phyloP scores from a whole-genome alignment of 2,797 vertebrate species.

The Cirrhinus molitorella region DNA sequence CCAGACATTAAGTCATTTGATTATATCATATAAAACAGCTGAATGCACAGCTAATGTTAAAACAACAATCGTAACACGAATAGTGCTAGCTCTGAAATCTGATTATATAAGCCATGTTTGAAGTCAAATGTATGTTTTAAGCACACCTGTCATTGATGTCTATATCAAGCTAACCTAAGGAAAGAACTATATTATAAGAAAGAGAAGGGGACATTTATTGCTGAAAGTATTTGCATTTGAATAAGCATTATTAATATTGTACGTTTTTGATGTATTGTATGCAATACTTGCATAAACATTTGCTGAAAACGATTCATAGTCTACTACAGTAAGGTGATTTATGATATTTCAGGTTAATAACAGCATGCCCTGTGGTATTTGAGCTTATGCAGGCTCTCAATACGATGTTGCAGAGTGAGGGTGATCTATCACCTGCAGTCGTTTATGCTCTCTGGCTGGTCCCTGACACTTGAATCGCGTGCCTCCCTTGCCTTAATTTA shows the following conservation, averaged over 20 bases:
- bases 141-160: neutral
- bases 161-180: neutral
- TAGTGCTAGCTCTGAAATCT: neutral
- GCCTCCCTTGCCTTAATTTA: constrained; percentile 29
- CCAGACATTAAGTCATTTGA: neutral
- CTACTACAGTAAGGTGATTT: neutral
- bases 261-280: neutral
- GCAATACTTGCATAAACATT: neutral
- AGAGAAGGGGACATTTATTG: neutral
- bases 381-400: neutral
- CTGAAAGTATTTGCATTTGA: neutral
- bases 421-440: constrained; percentile 19
- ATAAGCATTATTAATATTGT: neutral
- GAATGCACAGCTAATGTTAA: neutral
- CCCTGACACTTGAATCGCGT: neutral
- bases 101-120: neutral
- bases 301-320: neutral
- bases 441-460: constrained; percentile 6
- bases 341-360: neutral
- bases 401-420: neutral
- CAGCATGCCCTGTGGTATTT: neutral
- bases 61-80: neutral
- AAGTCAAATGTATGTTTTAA: neutral
- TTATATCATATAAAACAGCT: neutral
- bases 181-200: neutral